Conservation (phyloP, 2,888 invertebrate species). For the Drosophila cracens region DNA sequence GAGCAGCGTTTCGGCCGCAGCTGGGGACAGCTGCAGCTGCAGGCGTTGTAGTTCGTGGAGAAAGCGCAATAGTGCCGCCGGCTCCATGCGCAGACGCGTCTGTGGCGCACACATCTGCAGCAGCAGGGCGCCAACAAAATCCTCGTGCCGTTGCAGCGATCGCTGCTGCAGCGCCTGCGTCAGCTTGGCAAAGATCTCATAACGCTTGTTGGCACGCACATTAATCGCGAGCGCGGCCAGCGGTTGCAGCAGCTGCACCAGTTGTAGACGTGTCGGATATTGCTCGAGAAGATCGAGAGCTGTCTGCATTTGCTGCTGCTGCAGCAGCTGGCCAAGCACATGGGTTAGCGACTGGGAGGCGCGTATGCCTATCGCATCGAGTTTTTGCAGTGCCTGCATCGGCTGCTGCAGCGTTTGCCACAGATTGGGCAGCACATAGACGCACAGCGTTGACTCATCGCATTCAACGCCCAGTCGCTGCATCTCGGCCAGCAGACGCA, state of each 20-base stretch:
- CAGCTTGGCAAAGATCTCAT: conserved; percentile 85
- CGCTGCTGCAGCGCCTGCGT: conserved; percentile 86
- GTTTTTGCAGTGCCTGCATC: conserved; percentile 68
- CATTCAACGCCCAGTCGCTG: conserved; percentile 86
- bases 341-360: conserved; percentile 72
- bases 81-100: conserved; percentile 84
- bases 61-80: conserved; percentile 84
- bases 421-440: conserved; percentile 86
- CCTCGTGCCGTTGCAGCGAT: conserved; percentile 85
- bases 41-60: conserved; percentile 84
- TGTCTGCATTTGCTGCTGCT: conserved; percentile 56
- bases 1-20: conserved; percentile 85
- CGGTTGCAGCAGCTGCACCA: conserved; percentile 85
- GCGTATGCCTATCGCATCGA: conserved; percentile 76
- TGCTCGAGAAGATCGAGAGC: conserved; percentile 64
- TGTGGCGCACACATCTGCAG: conserved; percentile 85
- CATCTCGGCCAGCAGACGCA: conserved; percentile 87
- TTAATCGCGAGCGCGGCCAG: conserved; percentile 85
- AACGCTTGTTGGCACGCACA: conserved; percentile 85
- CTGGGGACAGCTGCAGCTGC: conserved; percentile 85
- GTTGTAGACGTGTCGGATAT: conserved; percentile 86
- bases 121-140: conserved; percentile 87
- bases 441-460: conserved; percentile 87
- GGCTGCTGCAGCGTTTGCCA: conserved; percentile 76
- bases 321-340: conserved; percentile 77